phyloP scores from a whole-genome alignment of 2,113 vertebrate genomes.

The Aptenodytes patagonicus region DNA sequence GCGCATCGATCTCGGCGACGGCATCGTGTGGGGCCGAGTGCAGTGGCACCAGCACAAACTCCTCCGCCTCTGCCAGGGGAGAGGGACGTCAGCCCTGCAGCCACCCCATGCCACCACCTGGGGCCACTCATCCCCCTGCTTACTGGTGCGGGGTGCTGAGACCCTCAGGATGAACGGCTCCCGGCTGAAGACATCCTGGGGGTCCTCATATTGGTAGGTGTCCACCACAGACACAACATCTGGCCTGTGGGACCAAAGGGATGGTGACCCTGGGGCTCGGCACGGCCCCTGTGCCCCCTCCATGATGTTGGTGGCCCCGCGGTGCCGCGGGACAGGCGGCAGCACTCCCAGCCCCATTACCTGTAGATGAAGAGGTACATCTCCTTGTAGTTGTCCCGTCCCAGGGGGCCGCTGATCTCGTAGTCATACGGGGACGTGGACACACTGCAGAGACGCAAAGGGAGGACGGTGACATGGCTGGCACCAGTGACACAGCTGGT shows the following conservation, averaged over 20 bases:
- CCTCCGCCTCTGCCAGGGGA: slow-evolving; percentile 12
- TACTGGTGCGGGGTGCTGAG: slow-evolving; percentile 2
- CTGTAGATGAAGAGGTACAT: slow-evolving; percentile 93
- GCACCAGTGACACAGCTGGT: background rate
- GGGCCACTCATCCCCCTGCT: background rate
- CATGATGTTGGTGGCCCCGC: slow-evolving; percentile 6
- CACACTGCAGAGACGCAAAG: slow-evolving; percentile 41
- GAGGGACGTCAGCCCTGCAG: accelerated
- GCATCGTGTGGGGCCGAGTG: slow-evolving; percentile 82
- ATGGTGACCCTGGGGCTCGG: background rate
- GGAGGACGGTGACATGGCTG: background rate
- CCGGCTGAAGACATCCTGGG: slow-evolving; percentile 37
- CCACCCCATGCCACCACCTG: accelerated
- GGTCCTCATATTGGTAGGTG: slow-evolving; percentile 52
- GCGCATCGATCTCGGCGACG: slow-evolving; percentile 76
- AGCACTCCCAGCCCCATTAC: slow-evolving; percentile 73
- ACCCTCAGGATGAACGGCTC: slow-evolving; percentile 35
- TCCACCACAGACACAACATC: background rate
- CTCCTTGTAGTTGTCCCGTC: slow-evolving; percentile 87
- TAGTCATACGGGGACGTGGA: slow-evolving; percentile 68
- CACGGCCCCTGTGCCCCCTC: background rate
- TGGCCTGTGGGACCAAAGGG: background rate
- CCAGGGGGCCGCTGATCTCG: slow-evolving; percentile 82
- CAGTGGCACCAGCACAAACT: slow-evolving; percentile 83
- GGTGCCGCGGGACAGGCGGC: slow-evolving; percentile 64